Evolutionary conservation across 2,113 vertebrate genomes (phyloP).

Genomic region (Microcebus murinus): DNA sequence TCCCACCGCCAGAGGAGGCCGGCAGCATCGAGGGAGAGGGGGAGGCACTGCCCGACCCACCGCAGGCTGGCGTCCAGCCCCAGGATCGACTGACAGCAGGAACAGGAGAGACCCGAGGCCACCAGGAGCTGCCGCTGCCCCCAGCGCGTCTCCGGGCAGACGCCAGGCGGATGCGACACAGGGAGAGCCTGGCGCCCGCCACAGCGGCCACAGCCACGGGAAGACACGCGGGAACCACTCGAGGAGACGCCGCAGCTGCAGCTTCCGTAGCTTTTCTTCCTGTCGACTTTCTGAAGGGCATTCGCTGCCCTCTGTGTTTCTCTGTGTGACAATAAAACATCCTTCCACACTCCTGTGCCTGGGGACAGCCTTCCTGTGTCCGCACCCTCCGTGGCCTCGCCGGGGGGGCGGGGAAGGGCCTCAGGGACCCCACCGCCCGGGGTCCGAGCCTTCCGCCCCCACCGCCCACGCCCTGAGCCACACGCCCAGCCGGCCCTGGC

Average conservation of each 20-base stretch:
- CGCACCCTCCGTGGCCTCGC: too few relatives aligned
- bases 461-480: too few relatives aligned
- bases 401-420: too few relatives aligned
- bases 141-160: not conserved
- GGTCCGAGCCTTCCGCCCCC: too few relatives aligned
- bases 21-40: accelerated
- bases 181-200: not conserved
- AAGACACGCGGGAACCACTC: accelerated
- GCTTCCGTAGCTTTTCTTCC: not conserved
- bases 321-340: not conserved
- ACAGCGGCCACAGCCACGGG: not conserved
- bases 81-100: too few relatives aligned
- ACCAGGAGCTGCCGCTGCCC: not conserved
- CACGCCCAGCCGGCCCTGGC: accelerated
- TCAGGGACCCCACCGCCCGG: not conserved
- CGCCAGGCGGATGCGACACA: not conserved
- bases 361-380: not conserved
- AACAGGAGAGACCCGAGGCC: not conserved
- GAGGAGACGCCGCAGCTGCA: not conserved
- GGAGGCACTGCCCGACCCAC: accelerated
- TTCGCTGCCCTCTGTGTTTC: not conserved
- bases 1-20: not conserved
- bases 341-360: not conserved
- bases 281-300: not conserved
- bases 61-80: not conserved